phyloP scores from a whole-genome alignment of 2,797 vertebrate species.

The Antennarius maculatus region DNA sequence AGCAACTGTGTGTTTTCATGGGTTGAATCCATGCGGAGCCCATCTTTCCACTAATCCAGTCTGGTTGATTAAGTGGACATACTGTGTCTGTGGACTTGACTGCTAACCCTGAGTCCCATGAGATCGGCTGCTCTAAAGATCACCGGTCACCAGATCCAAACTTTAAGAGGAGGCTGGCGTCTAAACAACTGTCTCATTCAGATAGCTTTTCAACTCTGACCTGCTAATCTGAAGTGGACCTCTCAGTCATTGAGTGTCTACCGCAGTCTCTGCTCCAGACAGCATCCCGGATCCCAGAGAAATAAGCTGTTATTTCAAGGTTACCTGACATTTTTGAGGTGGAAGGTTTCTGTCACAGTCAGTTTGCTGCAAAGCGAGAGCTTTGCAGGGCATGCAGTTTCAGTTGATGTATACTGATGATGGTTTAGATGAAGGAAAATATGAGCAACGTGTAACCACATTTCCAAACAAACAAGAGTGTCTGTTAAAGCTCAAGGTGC shows the following conservation, averaged over 20 bases:
- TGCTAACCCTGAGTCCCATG: constrained; percentile 50
- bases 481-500: constrained; percentile 64
- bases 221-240: background rate
- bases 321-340: constrained; percentile 6
- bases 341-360: background rate
- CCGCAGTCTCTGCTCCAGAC: constrained; percentile 12
- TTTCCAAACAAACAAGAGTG: constrained; percentile 61
- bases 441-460: constrained; percentile 55
- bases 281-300: constrained; percentile 25
- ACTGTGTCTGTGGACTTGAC: constrained; percentile 45
- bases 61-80: constrained; percentile 35
- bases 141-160: constrained; percentile 53
- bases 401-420: constrained; percentile 25
- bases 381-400: constrained; percentile 16
- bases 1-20: background rate
- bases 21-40: constrained; percentile 52
- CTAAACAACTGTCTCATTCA: constrained; percentile 44
- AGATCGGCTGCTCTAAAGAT: constrained; percentile 63
- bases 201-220: constrained; percentile 34
- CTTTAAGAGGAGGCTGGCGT: constrained; percentile 52
- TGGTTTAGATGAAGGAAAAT: constrained; percentile 61
- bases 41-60: constrained; percentile 31
- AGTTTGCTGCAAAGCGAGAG: background rate
- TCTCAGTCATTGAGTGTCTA: constrained; percentile 34
- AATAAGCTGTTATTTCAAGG: constrained; percentile 8